Percentiles rank a stretch among this genome's conserved stretches.
These are phyloP conservation scores for Diabrotica undecimpunctata DNA, from an alignment of 1,140 invertebrate species.

Conservation along the genomic window DNA sequence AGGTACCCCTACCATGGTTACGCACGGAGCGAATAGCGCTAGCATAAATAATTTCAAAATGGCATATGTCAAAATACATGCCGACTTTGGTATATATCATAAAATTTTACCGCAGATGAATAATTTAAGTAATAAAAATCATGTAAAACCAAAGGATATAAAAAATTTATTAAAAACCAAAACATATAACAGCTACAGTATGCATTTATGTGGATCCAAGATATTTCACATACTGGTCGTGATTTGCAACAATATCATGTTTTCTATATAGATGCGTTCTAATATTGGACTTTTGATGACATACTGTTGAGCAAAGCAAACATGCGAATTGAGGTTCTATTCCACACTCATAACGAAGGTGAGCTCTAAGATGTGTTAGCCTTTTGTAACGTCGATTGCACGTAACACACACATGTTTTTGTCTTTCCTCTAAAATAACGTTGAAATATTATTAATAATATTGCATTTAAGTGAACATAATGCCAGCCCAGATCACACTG, in stretches of 20 bases:
- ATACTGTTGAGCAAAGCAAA: slow-evolving; percentile 3
- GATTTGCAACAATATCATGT: slow-evolving; percentile 6
- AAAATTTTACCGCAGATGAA: no score
- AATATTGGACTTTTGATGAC: slow-evolving; percentile 31
- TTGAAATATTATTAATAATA: not conserved
- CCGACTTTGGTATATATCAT: no score
- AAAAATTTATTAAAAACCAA: no score
- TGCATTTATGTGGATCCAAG: not conserved
- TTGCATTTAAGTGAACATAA: no score
- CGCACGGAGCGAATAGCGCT: no score
- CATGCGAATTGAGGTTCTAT: slow-evolving; percentile 13
- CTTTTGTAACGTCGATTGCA: slow-evolving; percentile 17
- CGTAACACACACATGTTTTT: slow-evolving; percentile 1
- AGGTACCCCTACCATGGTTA: no score
- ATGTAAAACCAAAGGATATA: no score
- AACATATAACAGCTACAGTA: no score
- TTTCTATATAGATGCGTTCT: slow-evolving; percentile 35
- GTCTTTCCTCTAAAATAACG: slow-evolving; percentile 7
- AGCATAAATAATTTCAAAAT: no score
- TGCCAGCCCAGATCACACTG: no score
- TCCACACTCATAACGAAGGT: slow-evolving; percentile 18
- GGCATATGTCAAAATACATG: no score
- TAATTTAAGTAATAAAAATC: no score
- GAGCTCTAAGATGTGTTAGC: slow-evolving; percentile 46
- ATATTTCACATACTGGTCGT: not conserved